These are phyloP conservation scores for Alentia gelatinosa DNA, from an alignment of 2,888 invertebrate genomes.

Conservation along the genomic window DNA sequence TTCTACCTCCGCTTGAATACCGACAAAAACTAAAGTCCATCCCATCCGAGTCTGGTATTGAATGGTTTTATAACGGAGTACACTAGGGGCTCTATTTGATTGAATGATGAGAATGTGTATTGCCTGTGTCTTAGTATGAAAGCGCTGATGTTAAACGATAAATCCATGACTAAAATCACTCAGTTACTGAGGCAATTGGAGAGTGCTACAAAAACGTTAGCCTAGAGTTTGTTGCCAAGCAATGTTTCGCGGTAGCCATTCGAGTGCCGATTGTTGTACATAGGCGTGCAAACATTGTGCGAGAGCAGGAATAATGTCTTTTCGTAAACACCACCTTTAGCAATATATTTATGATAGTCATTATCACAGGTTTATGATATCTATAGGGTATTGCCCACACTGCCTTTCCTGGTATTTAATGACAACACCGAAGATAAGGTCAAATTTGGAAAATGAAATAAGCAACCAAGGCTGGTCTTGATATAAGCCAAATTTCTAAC, in stretches of 20 bases:
- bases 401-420: not conserved
- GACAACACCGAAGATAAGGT: not conserved
- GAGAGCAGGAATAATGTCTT: not conserved
- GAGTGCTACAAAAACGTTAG: not conserved
- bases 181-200: not conserved
- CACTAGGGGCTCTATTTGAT: not conserved
- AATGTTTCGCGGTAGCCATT: not conserved
- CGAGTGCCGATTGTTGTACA: not conserved
- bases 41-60: constrained; percentile 8
- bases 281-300: not conserved
- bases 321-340: not conserved
- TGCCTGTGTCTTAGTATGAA: not conserved
- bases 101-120: not conserved
- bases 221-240: not conserved
- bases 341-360: not conserved
- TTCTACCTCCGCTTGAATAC: not conserved
- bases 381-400: not conserved
- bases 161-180: not conserved
- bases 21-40: not conserved
- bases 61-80: not conserved
- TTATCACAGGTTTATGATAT: not conserved
- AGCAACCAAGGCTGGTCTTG: not conserved
- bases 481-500: not conserved
- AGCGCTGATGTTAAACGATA: not conserved
- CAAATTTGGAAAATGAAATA: not conserved